phyloP scores from a whole-genome alignment of 2,888 invertebrate genomes.

The Argyra leucocephala region DNA sequence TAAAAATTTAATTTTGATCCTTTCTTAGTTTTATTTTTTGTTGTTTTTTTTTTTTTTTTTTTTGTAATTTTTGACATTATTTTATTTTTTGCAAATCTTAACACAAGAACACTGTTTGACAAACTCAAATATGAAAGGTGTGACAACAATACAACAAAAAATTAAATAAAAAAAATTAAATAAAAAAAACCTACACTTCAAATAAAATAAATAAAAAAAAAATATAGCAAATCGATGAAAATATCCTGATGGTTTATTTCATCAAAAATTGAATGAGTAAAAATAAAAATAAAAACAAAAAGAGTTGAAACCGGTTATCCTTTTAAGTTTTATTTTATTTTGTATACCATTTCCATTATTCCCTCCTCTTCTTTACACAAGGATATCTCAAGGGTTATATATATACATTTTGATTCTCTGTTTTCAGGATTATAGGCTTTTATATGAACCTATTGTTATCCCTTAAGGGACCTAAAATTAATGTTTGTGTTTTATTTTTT shows the following conservation, averaged over 20 bases:
- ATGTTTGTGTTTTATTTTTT: no score
- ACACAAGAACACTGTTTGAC: no score
- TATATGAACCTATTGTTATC: not conserved
- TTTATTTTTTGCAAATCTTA: not conserved
- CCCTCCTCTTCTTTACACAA: not conserved
- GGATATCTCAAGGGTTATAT: not conserved
- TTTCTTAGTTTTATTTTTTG: no score
- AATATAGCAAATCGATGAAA: not conserved
- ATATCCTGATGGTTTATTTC: not conserved
- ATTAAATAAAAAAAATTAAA: not conserved
- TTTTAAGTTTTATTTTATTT: not conserved
- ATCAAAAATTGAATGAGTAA: not conserved
- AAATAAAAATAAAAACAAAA: not conserved
- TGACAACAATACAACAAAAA: not conserved
- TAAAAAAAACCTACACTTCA: not conserved
- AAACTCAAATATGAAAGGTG: not conserved
- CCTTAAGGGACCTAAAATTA: not conserved
- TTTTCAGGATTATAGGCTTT: not conserved
- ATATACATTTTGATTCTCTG: not conserved
- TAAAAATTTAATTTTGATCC: not conserved
- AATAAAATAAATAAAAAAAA: not conserved
- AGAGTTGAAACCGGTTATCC: not conserved
- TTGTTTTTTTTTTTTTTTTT: not conserved
- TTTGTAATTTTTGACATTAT: not conserved
- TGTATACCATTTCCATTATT: not conserved